A percentile compares a stretch with the other conserved stretches of the same genome.
Conservation (phyloP, 2,113 vertebrate genomes). For the Probosciger aterrimus region DNA sequence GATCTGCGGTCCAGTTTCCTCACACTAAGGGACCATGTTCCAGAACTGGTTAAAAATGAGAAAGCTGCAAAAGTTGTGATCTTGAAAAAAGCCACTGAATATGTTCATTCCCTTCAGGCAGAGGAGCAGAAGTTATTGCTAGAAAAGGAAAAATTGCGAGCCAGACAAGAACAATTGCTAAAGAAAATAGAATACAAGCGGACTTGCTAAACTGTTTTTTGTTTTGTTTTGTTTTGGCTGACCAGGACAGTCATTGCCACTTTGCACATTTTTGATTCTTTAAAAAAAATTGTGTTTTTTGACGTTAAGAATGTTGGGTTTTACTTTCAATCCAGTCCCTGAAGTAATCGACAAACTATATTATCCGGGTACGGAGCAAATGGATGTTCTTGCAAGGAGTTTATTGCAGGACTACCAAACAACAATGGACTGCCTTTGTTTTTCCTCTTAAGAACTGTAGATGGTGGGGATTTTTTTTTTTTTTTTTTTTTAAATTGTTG, state of each 20-base stretch:
- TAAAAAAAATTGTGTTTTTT: constrained; percentile 80
- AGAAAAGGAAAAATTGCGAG: constrained; percentile 90
- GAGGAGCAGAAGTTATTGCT: constrained; percentile 87
- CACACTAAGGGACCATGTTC: constrained; percentile 93
- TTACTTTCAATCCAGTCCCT: constrained; percentile 90
- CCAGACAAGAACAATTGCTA: constrained; percentile 87
- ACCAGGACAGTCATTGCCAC: constrained; percentile 80
- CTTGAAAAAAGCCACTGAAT: constrained; percentile 97
- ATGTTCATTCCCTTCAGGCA: constrained; percentile 87
- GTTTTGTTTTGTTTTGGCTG: constrained; percentile 66
- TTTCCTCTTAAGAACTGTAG: constrained; percentile 51
- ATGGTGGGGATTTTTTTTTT: constrained; percentile 56
- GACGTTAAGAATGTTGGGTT: constrained; percentile 99
- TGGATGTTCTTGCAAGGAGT: constrained; percentile 62
- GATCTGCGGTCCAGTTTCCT: constrained; percentile 97
- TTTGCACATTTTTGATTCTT: constrained; percentile 86
- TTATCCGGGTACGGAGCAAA: constrained; percentile 67
- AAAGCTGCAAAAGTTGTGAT: constrained; percentile 99
- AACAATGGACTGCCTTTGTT: constrained; percentile 54
- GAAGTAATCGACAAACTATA: constrained; percentile 55
- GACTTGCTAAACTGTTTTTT: constrained; percentile 86
- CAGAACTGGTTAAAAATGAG: constrained; percentile 93
- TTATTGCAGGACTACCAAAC: constrained; percentile 63
- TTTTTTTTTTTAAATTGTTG: constrained; percentile 42
- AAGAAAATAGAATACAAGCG: constrained; percentile 87